Base-by-base conservation (phyloP, 2,113 vertebrate species). In the Eulemur macaco region DNA sequence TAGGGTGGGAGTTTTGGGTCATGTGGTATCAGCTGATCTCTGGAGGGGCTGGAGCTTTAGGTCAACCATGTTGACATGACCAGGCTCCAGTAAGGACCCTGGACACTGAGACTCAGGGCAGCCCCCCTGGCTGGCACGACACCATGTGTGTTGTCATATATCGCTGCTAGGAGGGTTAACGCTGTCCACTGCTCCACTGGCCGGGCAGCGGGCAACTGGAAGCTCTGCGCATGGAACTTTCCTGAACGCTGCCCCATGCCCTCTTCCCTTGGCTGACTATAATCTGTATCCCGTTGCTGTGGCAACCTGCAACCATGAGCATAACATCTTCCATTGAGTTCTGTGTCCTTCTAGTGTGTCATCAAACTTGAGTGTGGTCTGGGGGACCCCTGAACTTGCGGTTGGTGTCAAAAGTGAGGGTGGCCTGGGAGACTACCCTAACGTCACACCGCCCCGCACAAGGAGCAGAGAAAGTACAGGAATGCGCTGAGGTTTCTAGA, bases 101-200 rank as follows among this genome's bases (percentile, higher is more conserved):
- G 77, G 64, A 29, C 31, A 18, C 37, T 25, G 0, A 34, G 56
- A 58, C 58, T 39, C 10, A 9, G 31, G 29, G 39, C 31, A 58
- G 63, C 34, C 6, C 9, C 54, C 93, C 39, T 2, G 8, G 15
- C 5, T 45, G 47, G 47, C 54, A 6, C 13, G 4, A 11, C 45
- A 11, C 50, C 12, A 15, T 0, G 23, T 1, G 0, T 6, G 37
- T 6, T 63, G 52, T 39, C 58, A 31, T 17, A 6, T 14, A 7
- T 29, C 8, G 0, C 0, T 13, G 23, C 34, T 1, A 0, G 47
- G 82, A 54, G 25, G 12, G 39, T n/a, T 1, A 3, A 20, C 0
- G 0, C 69, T 34, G 34, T 34, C 42, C 7, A 13, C 0, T 0
- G 12, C 73, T 25, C 66, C 21, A 2, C 17, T 0, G 12, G 17